Evolutionary conservation across 2,797 vertebrate species (phyloP).

Genomic region (Philypnodon macrostomus): DNA sequence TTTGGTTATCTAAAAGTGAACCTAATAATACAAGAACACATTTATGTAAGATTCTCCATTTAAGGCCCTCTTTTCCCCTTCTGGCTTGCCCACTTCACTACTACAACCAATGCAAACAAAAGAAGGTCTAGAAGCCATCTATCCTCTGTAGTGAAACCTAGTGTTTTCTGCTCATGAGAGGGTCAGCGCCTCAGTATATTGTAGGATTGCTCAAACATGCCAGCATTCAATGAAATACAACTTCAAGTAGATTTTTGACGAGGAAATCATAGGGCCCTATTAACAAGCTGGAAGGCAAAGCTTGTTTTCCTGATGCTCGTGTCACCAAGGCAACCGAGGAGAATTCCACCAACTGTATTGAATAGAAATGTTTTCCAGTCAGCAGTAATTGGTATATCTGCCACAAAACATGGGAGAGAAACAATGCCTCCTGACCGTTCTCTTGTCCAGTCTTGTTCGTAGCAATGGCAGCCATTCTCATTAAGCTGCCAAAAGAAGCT

Average conservation of each 20-base stretch:
- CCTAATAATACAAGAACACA: not conserved
- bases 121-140: too few species aligned
- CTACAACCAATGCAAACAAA: too few species aligned
- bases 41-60: too few species aligned
- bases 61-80: too few species aligned
- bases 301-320: slow-evolving; percentile 53
- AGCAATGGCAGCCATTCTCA: not conserved
- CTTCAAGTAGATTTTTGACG: too few species aligned
- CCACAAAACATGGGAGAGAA: slow-evolving; percentile 40
- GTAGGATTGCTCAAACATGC: not conserved
- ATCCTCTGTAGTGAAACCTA: too few species aligned
- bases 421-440: slow-evolving; percentile 21
- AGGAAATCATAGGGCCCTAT: too few species aligned
- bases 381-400: slow-evolving; percentile 70
- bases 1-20: too few species aligned
- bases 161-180: too few species aligned
- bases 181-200: too few species aligned
- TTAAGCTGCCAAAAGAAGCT: slow-evolving; percentile 1
- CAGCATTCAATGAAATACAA: too few species aligned
- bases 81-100: too few species aligned
- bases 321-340: slow-evolving; percentile 76
- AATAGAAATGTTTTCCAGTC: slow-evolving; percentile 57
- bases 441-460: slow-evolving; percentile 5
- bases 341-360: slow-evolving; percentile 49
- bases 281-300: slow-evolving; percentile 16